Conservation (phyloP, 2,113 vertebrate species). For the Marmota flaviventris region DNA sequence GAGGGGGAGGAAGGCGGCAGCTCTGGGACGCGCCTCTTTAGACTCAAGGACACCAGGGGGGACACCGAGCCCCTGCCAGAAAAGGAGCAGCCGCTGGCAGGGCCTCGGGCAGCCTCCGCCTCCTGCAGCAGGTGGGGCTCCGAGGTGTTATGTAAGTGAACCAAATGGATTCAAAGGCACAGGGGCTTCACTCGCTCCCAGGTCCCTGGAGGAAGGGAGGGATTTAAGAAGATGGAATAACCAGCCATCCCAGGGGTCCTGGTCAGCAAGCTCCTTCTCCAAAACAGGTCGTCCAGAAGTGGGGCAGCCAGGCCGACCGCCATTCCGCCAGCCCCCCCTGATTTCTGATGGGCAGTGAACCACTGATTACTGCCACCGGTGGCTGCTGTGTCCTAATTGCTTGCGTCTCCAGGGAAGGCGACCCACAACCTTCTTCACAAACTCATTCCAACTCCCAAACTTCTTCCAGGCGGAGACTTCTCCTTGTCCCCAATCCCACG, state of each 20-base stretch:
- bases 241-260: neutral
- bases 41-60: neutral
- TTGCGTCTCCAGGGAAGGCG: slow-evolving; percentile 11
- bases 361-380: slow-evolving; percentile 64
- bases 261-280: neutral
- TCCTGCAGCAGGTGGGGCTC: neutral
- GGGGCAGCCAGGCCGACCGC: slow-evolving; percentile 32
- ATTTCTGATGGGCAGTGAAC: slow-evolving; percentile 72
- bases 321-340: slow-evolving; percentile 47
- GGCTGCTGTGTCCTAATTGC: slow-evolving; percentile 60
- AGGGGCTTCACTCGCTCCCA: slow-evolving; percentile 1
- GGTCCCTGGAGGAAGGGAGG: neutral
- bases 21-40: accelerated
- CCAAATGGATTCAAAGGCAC: neutral
- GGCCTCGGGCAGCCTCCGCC: neutral
- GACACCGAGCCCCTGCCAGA: neutral
- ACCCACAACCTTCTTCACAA: slow-evolving; percentile 47
- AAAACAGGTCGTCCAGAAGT: slow-evolving; percentile 55
- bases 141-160: neutral
- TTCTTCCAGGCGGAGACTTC: neutral
- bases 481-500: neutral
- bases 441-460: slow-evolving; percentile 61
- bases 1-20: neutral
- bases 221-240: neutral
- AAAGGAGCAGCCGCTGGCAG: neutral